These are phyloP conservation scores for Aricia agestis DNA, from an alignment of 1,140 invertebrate species.

Conservation along the genomic window DNA sequence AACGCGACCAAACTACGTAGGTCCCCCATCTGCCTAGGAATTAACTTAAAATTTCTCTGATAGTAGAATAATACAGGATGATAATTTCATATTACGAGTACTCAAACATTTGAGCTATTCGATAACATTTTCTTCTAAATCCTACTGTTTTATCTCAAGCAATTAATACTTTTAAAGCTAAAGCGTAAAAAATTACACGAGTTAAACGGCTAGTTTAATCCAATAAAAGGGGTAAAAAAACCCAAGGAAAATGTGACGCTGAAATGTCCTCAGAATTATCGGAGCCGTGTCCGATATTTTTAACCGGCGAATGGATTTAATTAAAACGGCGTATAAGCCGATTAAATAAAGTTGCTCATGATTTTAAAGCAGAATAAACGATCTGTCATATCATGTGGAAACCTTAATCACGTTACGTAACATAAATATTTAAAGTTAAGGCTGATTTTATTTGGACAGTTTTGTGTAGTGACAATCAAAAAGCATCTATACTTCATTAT, in stretches of 20 bases:
- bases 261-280: neutral
- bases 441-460: too few relatives aligned
- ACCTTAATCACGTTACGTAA: neutral
- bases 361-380: neutral
- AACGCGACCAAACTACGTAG: too few relatives aligned
- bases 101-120: too few relatives aligned
- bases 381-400: neutral
- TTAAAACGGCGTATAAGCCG: neutral
- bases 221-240: neutral
- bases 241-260: neutral
- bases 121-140: too few relatives aligned
- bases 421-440: too few relatives aligned
- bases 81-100: too few relatives aligned
- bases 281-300: neutral
- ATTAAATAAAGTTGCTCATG: neutral
- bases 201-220: neutral
- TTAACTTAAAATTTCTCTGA: too few relatives aligned
- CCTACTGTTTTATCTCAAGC: too few relatives aligned
- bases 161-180: neutral
- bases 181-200: neutral
- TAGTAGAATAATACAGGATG: too few relatives aligned
- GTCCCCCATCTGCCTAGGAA: too few relatives aligned
- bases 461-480: neutral
- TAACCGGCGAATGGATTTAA: neutral
- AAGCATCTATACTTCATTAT: neutral